Evolutionary conservation across 2,113 vertebrate genomes (phyloP), one percentile per base, ranked within the genome.

Genomic region (Myrmophylax atrothorax): DNA sequence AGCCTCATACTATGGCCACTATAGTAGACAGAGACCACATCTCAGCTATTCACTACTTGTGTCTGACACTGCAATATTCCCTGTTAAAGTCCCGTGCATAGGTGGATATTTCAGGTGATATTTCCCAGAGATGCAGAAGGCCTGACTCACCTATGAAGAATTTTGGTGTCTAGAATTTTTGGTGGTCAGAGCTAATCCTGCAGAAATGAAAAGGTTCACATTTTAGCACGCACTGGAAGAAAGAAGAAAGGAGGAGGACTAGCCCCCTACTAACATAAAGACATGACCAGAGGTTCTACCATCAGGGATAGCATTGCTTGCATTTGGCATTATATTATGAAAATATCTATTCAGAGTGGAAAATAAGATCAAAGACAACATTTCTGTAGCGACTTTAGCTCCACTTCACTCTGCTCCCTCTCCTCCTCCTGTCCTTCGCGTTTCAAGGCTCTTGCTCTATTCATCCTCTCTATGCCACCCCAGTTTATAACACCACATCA

Each of bases 281-380:
- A 74, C 66, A 29, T 33, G 73, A 69, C 86, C 88, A 82, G 60
- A 55, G 49, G 64, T 88, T 92, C 69, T 73, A 85, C 90, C 79
- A 67, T 87, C 94, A 53, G 73, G 52, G 55, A 77, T 8, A 83
- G 59, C 50, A 18, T 84, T 62, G 69, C 90, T 93, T 89, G 73
- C 82, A 62, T 94, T 93, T 87, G 69, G 80, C 88, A 87, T 96
- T 76, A 82, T 53, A 92, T 95, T 95, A 96, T 91, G 91, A 94
- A 97, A 97, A 97, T 94, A 96, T n/a, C 92, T 64, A 87, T 94
- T 95, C 87, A 90, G 90, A 81, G 55, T 44, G 72, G 87, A 72
- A 88, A 82, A 96, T 69, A 91, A 96, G 93, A 97, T 94, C 81
- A 94, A 94, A 97, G 93, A 38, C 47, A 88, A 90, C 67, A 89